Evolutionary conservation across 2,113 vertebrate genomes (phyloP).

Genomic region (Pedionomus torquatus): DNA sequence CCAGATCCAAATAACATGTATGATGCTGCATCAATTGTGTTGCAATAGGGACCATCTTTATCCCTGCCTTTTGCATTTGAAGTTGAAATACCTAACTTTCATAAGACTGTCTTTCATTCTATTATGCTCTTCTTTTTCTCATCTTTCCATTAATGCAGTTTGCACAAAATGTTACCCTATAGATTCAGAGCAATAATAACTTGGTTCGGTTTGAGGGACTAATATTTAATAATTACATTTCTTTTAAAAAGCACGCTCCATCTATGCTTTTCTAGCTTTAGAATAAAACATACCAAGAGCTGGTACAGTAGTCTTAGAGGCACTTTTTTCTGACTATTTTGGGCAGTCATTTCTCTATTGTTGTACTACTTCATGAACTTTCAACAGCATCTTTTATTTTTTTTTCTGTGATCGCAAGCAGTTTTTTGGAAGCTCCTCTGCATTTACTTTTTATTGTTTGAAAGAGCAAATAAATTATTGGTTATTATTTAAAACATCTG

Average conservation of each 20-base stretch:
- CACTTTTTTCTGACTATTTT: background rate
- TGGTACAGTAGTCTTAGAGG: background rate
- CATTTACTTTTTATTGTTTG: constrained; percentile 40
- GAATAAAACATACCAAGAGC: background rate
- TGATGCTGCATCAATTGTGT: background rate
- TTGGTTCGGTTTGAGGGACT: background rate
- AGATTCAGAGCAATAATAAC: background rate
- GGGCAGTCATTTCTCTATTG: background rate
- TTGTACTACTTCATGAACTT: background rate
- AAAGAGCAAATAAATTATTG: constrained; percentile 14
- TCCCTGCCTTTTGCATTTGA: background rate
- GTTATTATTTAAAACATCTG: constrained; percentile 53
- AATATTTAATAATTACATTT: background rate
- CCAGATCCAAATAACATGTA: background rate
- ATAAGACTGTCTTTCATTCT: background rate
- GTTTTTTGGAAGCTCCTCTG: constrained; percentile 1
- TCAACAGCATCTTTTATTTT: background rate
- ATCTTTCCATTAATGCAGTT: background rate
- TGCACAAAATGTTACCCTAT: background rate
- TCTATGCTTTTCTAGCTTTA: background rate
- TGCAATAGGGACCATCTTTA: background rate
- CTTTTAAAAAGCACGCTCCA: background rate
- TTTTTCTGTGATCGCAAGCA: background rate
- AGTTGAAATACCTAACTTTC: background rate
- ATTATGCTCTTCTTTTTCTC: background rate